These are phyloP conservation scores for Gorsachius magnificus DNA, from an alignment of 2,797 vertebrate genomes.

Conservation along the genomic window DNA sequence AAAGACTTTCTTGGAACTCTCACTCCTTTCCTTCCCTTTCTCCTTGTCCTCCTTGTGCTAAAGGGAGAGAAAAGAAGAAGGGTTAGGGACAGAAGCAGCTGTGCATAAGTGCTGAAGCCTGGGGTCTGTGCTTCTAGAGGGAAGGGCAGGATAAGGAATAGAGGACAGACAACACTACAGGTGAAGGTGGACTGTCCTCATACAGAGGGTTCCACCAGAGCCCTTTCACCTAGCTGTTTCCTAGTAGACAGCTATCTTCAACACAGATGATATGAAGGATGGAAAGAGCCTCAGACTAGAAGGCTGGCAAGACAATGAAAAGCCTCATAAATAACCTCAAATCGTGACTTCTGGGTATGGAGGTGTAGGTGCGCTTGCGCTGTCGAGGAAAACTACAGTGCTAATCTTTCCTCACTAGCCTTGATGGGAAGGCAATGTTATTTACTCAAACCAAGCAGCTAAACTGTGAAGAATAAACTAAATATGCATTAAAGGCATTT, in stretches of 20 bases:
- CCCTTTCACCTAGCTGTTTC: background rate
- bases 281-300: background rate
- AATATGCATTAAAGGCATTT: background rate
- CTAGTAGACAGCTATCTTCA: background rate
- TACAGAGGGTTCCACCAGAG: background rate
- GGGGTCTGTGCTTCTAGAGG: background rate
- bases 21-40: background rate
- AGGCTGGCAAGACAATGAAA: background rate
- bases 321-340: background rate
- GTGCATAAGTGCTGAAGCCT: background rate
- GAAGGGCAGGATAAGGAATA: background rate
- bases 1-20: background rate
- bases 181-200: background rate
- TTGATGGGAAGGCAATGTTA: background rate
- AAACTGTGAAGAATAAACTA: background rate
- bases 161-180: background rate
- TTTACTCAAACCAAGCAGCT: background rate
- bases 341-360: no score
- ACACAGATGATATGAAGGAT: rapidly evolving
- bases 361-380: background rate
- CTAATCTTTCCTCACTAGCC: slow-evolving; percentile 16
- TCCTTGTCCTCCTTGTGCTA: background rate
- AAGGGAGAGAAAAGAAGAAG: background rate
- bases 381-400: background rate
- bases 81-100: background rate